Evolutionary conservation across 2,113 vertebrate species (phyloP).

Genomic region (Melanerpes aurifrons): DNA sequence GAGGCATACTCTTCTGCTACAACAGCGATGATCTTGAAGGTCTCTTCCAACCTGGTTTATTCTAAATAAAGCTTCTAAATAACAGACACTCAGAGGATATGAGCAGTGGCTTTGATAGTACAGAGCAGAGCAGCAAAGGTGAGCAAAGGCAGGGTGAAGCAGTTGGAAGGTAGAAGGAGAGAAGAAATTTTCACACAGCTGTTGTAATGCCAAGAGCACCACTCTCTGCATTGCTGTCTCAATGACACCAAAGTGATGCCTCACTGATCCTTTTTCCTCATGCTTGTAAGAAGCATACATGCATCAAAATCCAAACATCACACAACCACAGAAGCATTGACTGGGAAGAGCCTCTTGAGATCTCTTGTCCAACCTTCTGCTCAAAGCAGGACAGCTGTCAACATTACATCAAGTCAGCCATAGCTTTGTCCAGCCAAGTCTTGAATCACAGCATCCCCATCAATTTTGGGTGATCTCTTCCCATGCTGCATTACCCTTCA

Average conservation of each 20-base stretch:
- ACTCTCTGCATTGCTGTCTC: background rate
- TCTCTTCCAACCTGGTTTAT: too few species aligned
- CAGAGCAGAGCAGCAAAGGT: background rate
- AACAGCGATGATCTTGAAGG: background rate
- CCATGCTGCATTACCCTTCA: background rate
- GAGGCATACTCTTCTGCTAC: background rate
- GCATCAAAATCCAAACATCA: background rate
- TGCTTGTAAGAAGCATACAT: background rate
- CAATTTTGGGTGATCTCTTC: background rate
- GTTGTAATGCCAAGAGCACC: background rate
- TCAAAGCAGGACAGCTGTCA: background rate
- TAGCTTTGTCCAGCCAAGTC: background rate
- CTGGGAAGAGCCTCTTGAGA: background rate
- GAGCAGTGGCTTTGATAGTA: background rate
- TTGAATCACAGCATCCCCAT: background rate
- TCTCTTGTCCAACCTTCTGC: background rate
- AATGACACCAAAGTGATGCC: background rate
- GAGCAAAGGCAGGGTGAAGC: background rate
- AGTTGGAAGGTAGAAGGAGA: background rate
- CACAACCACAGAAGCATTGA: background rate
- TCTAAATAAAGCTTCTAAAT: too few species aligned
- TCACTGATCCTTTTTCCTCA: fast-evolving
- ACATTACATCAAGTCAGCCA: background rate
- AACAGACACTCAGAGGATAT: fast-evolving
- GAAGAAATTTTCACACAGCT: background rate